phyloP scores from a whole-genome alignment of 2,888 invertebrate species.

The Ophioninae sp. region DNA sequence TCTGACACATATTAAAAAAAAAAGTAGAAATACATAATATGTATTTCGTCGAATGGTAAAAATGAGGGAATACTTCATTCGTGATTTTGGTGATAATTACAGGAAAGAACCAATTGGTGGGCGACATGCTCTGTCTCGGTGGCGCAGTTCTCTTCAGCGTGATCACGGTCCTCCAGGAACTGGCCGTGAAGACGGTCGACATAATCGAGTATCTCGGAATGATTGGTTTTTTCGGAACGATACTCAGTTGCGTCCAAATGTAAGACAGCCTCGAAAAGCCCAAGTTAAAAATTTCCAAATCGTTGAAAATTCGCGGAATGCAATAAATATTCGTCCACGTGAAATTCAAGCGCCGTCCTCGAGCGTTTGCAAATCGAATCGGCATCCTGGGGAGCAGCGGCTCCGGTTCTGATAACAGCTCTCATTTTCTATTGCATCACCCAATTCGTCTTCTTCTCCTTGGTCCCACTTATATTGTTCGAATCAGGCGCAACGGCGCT shows the following conservation, averaged over 20 bases:
- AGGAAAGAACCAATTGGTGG: constrained; percentile 91
- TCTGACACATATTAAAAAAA: too few relatives aligned
- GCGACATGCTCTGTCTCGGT: constrained; percentile 90
- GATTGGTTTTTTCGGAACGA: constrained; percentile 90
- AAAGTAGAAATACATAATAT: too few relatives aligned
- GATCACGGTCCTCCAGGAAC: constrained; percentile 91
- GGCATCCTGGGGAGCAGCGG: constrained; percentile 82
- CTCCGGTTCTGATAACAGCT: constrained; percentile 83
- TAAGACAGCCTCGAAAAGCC: constrained; percentile 81
- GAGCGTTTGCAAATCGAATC: constrained; percentile 87
- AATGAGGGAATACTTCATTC: too few relatives aligned
- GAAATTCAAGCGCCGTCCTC: constrained; percentile 82
- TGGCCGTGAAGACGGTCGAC: constrained; percentile 89
- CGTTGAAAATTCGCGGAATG: background rate
- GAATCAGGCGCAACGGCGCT: constrained; percentile 91
- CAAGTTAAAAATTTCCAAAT: too few relatives aligned
- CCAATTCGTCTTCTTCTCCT: constrained; percentile 89
- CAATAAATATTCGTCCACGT: constrained; percentile 4
- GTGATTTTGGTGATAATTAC: constrained; percentile 70
- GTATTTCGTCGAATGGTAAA: too few relatives aligned
- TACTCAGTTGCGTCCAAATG: constrained; percentile 90
- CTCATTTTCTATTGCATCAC: constrained; percentile 86
- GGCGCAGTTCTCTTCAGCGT: constrained; percentile 91
- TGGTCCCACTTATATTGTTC: constrained; percentile 88
- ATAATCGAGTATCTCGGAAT: constrained; percentile 91